Percentiles rank a stretch among this genome's conserved stretches.
phyloP scores from a whole-genome alignment of 92 coral and sea anemone species.

The Epizoanthus fatuus region DNA sequence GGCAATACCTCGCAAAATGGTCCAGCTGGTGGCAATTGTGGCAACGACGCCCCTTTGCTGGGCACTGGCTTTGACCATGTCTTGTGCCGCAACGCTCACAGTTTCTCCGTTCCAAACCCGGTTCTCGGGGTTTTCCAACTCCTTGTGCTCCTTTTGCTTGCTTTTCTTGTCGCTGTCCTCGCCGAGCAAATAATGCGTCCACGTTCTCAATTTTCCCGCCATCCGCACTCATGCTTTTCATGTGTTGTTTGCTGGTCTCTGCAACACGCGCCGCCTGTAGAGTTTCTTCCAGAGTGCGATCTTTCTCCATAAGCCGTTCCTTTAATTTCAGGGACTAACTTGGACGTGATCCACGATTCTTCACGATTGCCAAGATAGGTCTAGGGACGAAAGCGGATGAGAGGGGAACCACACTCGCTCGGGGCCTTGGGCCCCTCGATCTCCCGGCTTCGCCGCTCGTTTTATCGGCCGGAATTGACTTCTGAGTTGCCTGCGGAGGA shows the following conservation, averaged over 20 bases:
- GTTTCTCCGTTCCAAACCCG: not conserved
- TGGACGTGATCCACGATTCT: not conserved
- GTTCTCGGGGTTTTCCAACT: not conserved
- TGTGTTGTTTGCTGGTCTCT: constrained; percentile 31
- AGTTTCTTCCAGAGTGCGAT: constrained; percentile 36
- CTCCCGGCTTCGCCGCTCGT: too few species aligned
- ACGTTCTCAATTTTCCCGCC: too few species aligned
- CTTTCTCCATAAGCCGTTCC: constrained; percentile 30
- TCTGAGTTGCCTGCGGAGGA: too few species aligned
- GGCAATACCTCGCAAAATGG: constrained; percentile 16
- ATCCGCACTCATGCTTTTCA: too few species aligned
- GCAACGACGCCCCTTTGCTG: constrained; percentile 29
- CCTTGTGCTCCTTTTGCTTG: not conserved
- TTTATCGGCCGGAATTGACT: too few species aligned
- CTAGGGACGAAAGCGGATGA: too few species aligned
- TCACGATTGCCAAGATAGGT: not conserved
- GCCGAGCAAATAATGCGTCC: not conserved
- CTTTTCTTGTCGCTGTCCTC: not conserved
- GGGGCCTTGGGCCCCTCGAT: too few species aligned
- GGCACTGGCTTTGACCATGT: constrained; percentile 18
- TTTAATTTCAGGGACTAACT: not conserved
- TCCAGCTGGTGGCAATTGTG: constrained; percentile 31
- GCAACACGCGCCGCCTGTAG: constrained; percentile 44
- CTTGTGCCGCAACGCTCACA: constrained; percentile 18
- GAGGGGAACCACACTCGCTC: too few species aligned